A percentile compares a stretch with the other conserved stretches of the same genome.
Evolutionary conservation across 2,888 invertebrate genomes (phyloP).

Genomic region (Drosophila koepferae): DNA sequence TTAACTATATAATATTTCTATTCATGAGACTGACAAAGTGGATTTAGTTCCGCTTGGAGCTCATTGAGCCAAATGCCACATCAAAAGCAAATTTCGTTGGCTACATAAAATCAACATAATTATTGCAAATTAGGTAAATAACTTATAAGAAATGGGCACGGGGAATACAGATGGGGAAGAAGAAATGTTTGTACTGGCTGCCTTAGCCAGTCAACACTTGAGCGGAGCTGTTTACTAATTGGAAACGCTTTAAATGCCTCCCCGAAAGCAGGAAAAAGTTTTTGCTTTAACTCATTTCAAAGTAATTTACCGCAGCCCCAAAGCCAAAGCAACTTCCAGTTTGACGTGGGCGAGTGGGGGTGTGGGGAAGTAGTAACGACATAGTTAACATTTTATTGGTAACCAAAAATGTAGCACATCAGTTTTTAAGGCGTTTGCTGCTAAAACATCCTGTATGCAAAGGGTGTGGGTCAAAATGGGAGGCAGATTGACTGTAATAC

Average conservation of each 20-base stretch:
- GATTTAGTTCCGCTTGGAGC: slow-evolving; percentile 5
- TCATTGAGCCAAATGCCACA: slow-evolving; percentile 32
- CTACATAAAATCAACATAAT: slow-evolving; percentile 75
- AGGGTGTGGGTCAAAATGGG: neutral
- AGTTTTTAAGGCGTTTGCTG: slow-evolving; percentile 42
- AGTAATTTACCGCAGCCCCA: slow-evolving; percentile 72
- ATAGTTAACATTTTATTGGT: slow-evolving; percentile 75
- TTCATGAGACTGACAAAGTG: slow-evolving; percentile 15
- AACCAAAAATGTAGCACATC: slow-evolving; percentile 78
- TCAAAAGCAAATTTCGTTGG: slow-evolving; percentile 52
- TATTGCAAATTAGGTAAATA: slow-evolving; percentile 75
- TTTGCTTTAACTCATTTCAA: slow-evolving; percentile 68
- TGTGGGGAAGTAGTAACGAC: slow-evolving; percentile 10
- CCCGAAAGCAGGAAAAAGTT: slow-evolving; percentile 49
- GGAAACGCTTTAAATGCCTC: slow-evolving; percentile 65
- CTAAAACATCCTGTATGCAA: neutral
- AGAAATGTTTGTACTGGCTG: too few relatives aligned
- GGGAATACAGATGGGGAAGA: too few relatives aligned
- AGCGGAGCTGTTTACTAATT: slow-evolving; percentile 61
- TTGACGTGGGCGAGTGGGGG: neutral
- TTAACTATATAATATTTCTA: neutral
- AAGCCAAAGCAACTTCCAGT: slow-evolving; percentile 26
- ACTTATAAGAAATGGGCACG: slow-evolving; percentile 33
- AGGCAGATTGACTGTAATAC: neutral
- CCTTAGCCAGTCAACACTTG: slow-evolving; percentile 33